These are phyloP conservation scores for Meteorus sp. DNA, from an alignment of 1,140 invertebrate genomes.

Conservation along the genomic window DNA sequence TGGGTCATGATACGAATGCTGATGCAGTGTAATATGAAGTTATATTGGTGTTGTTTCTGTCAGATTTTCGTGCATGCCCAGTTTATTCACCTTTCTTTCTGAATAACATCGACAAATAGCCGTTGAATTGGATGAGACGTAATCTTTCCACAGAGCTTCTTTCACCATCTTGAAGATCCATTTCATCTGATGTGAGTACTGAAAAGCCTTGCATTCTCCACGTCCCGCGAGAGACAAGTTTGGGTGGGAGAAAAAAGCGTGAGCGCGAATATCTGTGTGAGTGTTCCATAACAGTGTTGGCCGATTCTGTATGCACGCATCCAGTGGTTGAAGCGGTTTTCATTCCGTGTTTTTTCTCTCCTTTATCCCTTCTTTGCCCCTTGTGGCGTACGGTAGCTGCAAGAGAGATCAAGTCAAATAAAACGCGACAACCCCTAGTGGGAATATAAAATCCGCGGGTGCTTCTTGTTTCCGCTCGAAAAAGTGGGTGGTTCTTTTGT, in stretches of 20 bases:
- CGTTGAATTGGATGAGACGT: constrained; percentile 21
- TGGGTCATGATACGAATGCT: no score
- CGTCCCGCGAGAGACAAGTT: not conserved
- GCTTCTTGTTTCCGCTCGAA: not conserved
- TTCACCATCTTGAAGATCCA: constrained; percentile 10
- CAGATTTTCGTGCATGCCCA: not conserved
- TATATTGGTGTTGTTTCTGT: no score
- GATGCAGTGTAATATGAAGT: no score
- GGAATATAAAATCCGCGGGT: not conserved
- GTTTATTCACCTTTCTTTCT: not conserved
- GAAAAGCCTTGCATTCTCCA: not conserved
- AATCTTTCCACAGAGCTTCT: not conserved
- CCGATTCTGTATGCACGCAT: constrained; percentile 22
- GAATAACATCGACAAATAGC: constrained; percentile 22
- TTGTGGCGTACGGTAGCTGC: not conserved
- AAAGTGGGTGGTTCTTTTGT: no score
- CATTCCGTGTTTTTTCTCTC: no score
- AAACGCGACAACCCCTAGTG: not conserved
- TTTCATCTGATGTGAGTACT: constrained; percentile 7
- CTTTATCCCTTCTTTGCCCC: not conserved
- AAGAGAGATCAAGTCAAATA: not conserved
- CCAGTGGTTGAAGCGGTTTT: constrained; percentile 4
- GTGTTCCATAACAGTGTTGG: not conserved
- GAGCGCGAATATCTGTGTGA: constrained; percentile 9
- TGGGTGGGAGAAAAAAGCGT: no score